Base-by-base conservation (phyloP, 2,797 vertebrate genomes). In the Phaenicophaeus curvirostris region DNA sequence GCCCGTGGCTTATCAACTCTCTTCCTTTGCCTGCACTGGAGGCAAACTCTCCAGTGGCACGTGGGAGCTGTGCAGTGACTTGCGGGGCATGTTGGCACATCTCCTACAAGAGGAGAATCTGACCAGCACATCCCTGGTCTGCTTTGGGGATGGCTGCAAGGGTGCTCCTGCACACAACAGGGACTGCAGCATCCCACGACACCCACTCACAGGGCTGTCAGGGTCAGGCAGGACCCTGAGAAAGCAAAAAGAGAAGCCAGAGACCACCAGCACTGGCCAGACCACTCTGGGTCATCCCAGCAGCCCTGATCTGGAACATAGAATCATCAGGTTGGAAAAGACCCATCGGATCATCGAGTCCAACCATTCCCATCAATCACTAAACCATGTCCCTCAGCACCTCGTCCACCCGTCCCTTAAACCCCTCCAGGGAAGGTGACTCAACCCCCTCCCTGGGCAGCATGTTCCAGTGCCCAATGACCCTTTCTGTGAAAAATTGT, bases 21-120 rank as follows among this genome's bases (percentile, higher is more conserved):
- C 31, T 24, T 13, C 44, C 57, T 57, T 50, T 18, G n/a, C 48
- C n/a, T 10, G n/a, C 27, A 23, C n/a, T 8, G 3, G 8, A 46
- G 48, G 27, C 53, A 44, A 63, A n/a, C n/a, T 11, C 39, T 37
- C 39, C 15, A 1, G 1, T 9, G 1, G 33, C 58, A 23, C 19
- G 0, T 2, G 33, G 73, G 27, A 73, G 55, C 72, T 54, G 30
- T 2, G 1, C 65, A 6, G 48, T 15, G 30, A 48, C 0, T n/a
- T 39, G 39, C 2, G 12, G 7, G 15, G 44, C 28, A 10, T 7
- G 3, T 46, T 5, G 5, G 46, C 28, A 61, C 10, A 2, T 67
- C 37, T 35, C n/a, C 28, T 28, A 54, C 72, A n/a, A 53, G 54
- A 68, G n/a, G n/a, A 13, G 23, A 3, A 17, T n/a, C 46, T 3